Evolutionary conservation across 2,888 invertebrate genomes (phyloP).

Genomic region (Eupithecia abbreviata): DNA sequence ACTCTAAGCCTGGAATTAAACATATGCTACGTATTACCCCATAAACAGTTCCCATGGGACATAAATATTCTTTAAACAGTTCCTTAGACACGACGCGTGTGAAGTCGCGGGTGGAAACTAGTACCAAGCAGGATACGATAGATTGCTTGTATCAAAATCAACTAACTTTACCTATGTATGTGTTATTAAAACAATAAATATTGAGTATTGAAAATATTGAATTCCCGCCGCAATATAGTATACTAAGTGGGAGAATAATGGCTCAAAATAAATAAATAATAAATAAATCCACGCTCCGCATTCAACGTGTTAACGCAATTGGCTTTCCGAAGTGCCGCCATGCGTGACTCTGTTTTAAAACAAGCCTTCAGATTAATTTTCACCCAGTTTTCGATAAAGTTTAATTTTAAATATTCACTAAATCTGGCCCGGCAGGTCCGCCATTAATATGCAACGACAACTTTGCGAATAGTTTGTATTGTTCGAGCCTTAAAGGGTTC

Average conservation of each 20-base stretch:
- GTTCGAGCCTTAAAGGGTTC: neutral
- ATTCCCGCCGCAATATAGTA: neutral
- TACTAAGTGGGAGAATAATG: neutral
- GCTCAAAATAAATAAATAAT: too few relatives aligned
- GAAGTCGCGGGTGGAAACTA: neutral
- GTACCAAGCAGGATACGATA: neutral
- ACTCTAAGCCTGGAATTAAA: too few relatives aligned
- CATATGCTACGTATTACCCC: too few relatives aligned
- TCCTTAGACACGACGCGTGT: too few relatives aligned
- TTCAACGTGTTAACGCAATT: neutral
- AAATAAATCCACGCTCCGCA: too few relatives aligned
- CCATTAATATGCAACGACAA: slow-evolving; percentile 35
- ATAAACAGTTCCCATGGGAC: too few relatives aligned
- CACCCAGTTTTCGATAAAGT: slow-evolving; percentile 65
- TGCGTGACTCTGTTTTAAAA: slow-evolving; percentile 31
- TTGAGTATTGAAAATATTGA: neutral
- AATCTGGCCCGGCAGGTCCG: slow-evolving; percentile 29
- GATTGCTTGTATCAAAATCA: neutral
- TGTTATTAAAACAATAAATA: too few relatives aligned
- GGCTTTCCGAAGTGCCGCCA: slow-evolving; percentile 14
- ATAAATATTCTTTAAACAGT: too few relatives aligned
- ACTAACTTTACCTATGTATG: too few relatives aligned
- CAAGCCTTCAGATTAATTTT: slow-evolving; percentile 56
- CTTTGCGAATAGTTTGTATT: slow-evolving; percentile 28
- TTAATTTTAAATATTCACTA: slow-evolving; percentile 57